A percentile compares a stretch with the other conserved stretches of the same genome.
These are phyloP conservation scores for Ptychodera flava DNA, from an alignment of 35 echinoderm and acorn worm species.

Conservation along the genomic window DNA sequence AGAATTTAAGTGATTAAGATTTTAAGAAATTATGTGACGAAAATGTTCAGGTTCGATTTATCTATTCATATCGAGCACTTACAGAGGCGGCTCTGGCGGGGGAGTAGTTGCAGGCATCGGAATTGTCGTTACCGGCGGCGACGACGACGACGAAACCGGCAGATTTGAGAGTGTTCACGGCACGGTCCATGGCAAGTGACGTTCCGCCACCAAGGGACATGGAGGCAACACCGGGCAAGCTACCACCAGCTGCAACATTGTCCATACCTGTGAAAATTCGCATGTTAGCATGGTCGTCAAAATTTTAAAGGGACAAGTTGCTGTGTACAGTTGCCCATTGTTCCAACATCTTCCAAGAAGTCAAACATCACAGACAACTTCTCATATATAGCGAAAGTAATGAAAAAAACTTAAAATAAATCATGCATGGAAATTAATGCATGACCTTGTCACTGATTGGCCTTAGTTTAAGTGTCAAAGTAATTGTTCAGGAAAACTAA, in stretches of 20 bases:
- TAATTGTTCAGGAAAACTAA: no score
- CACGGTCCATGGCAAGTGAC: constrained; percentile 22
- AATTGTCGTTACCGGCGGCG: constrained; percentile 50
- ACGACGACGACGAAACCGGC: constrained; percentile 33
- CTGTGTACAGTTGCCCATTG: no score
- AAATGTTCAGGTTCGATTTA: no score
- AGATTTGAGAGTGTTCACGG: constrained; percentile 16
- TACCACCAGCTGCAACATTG: constrained; percentile 27
- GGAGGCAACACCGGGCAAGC: constrained; percentile 42
- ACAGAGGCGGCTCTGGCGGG: constrained; percentile 36
- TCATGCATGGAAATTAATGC: background rate
- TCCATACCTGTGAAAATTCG: constrained; percentile 45
- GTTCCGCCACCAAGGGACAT: constrained; percentile 66
- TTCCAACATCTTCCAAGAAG: no score
- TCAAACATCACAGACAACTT: background rate
- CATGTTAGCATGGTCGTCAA: no score
- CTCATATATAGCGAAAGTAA: no score
- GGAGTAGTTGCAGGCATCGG: constrained; percentile 33
- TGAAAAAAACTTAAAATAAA: no score
- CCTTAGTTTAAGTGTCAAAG: background rate
- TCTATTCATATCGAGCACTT: no score
- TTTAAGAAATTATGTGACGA: no score
- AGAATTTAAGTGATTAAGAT: no score
- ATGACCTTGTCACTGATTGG: background rate
- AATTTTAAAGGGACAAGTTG: no score